phyloP scores from a whole-genome alignment of 2,888 invertebrate species.

The Galeopsomyia nigrocyanea region DNA sequence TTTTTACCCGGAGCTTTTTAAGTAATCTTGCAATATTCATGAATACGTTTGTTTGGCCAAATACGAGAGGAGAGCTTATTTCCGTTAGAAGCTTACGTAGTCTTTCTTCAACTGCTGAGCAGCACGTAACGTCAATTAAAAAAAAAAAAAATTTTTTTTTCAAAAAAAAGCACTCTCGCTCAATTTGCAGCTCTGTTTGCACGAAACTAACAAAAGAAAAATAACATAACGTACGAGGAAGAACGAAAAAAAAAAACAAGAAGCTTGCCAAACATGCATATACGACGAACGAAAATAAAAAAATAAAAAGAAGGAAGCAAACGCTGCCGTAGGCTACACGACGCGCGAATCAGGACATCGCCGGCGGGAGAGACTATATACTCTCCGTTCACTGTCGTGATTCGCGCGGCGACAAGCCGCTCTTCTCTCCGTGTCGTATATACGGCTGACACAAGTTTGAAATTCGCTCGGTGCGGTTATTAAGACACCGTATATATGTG shows the following conservation, averaged over 20 bases:
- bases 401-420: conserved; percentile 44
- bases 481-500: conserved; percentile 20
- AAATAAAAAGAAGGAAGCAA: conserved; percentile 12
- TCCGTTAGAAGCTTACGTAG: too few species aligned
- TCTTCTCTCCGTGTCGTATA: conserved; percentile 17
- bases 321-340: conserved; percentile 6
- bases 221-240: background rate
- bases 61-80: too few species aligned
- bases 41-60: too few species aligned
- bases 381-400: conserved; percentile 37
- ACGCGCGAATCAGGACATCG: conserved; percentile 41
- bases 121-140: too few species aligned
- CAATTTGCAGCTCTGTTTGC: background rate
- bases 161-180: background rate
- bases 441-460: conserved; percentile 68
- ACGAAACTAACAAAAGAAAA: conserved; percentile 5
- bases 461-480: conserved; percentile 53
- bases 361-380: conserved; percentile 21
- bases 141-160: conserved; percentile 1
- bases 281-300: conserved; percentile 11
- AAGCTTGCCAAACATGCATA: conserved; percentile 5
- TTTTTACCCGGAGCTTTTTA: too few species aligned
- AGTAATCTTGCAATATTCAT: too few species aligned
- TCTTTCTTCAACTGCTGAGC: too few species aligned
- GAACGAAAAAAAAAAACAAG: conserved; percentile 19